Evolutionary conservation across 2,888 invertebrate genomes (phyloP).

Genomic region (Drosophila demipolita): DNA sequence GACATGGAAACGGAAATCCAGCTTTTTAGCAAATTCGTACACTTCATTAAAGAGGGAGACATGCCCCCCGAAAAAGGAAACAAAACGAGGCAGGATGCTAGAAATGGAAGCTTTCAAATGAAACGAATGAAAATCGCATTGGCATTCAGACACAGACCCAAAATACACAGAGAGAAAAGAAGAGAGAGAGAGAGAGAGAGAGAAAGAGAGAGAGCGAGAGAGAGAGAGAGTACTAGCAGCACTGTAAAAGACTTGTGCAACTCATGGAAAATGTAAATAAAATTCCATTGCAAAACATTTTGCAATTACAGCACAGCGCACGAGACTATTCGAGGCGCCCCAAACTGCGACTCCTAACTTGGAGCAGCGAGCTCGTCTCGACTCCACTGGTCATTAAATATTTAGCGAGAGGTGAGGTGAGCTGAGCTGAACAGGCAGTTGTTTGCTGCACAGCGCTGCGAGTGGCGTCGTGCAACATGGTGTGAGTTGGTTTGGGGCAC

Average conservation of each 20-base stretch:
- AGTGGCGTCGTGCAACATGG: background rate
- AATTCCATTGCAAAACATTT: slow-evolving; percentile 74
- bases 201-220: background rate
- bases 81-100: slow-evolving; percentile 45
- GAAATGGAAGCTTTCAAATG: slow-evolving; percentile 73
- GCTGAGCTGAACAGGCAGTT: slow-evolving; percentile 2
- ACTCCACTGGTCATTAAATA: slow-evolving; percentile 81
- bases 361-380: slow-evolving; percentile 43
- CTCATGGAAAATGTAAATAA: slow-evolving; percentile 79
- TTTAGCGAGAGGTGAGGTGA: slow-evolving; percentile 61
- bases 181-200: background rate
- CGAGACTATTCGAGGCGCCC: slow-evolving; percentile 33
- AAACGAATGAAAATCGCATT: slow-evolving; percentile 74
- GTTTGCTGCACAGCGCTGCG: background rate
- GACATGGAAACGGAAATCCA: slow-evolving; percentile 65
- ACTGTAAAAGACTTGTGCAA: slow-evolving; percentile 55
- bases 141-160: slow-evolving; percentile 53
- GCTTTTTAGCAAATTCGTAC: slow-evolving; percentile 68
- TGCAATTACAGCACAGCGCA: slow-evolving; percentile 69
- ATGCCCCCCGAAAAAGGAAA: slow-evolving; percentile 36
- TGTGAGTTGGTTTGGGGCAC: slow-evolving; percentile 1
- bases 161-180: slow-evolving; percentile 1
- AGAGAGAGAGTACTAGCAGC: slow-evolving; percentile 21
- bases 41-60: slow-evolving; percentile 52
- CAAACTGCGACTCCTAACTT: background rate